Evolutionary conservation across 2,888 invertebrate genomes (phyloP), one percentile per base, ranked within the genome.

Genomic region (Drosophila borborema): DNA sequence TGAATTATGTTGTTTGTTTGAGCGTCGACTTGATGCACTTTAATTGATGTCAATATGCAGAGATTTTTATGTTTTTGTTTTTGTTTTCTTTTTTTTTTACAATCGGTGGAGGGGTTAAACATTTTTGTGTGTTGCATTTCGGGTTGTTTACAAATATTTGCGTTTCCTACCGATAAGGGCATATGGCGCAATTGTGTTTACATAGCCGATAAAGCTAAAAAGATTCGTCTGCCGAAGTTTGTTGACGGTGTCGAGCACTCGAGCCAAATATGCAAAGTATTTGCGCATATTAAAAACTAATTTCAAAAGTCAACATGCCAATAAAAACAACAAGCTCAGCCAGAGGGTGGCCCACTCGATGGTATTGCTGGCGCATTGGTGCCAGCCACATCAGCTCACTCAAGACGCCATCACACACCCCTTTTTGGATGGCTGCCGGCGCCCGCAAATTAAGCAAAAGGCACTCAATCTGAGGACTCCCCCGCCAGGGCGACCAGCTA

Each of bases 201-300:
- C 51, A 65, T 55, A 59, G 63, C 43, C 31, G 51, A 58, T 20
- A 20, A 74, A 41, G 36, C 66, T 16, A 41, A 40, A 56, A 66
- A 67, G 49, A 67, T 61, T 63, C 65, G 58, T 55, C 46, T 40
- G 72, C 51, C 12, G 23, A 64, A 53, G 40, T 38, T 68, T 58
- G 59, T 64, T 66, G 46, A 54, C 58, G 56, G 31, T 62, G 41
- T 55, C 59, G 63, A 40, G 48, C 36, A 64, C 81, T 72, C 67
- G 78, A 70, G 77, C 63, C 72, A 71, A 77, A 82, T 86, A 86
- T 89, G 86, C 89, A 86, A 86, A 89, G 86, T 92, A 91, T 92
- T 92, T 92, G 90, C 92, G 91, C 90, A 90, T 92, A 92, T 92
- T 92, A 91, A 91, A 92, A 92, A 91, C 91, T 92, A 92, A 92